Percentiles rank a stretch among this genome's conserved stretches.
These are phyloP conservation scores for Cephus spinipes DNA, from an alignment of 2,888 invertebrate species.

Conservation along the genomic window DNA sequence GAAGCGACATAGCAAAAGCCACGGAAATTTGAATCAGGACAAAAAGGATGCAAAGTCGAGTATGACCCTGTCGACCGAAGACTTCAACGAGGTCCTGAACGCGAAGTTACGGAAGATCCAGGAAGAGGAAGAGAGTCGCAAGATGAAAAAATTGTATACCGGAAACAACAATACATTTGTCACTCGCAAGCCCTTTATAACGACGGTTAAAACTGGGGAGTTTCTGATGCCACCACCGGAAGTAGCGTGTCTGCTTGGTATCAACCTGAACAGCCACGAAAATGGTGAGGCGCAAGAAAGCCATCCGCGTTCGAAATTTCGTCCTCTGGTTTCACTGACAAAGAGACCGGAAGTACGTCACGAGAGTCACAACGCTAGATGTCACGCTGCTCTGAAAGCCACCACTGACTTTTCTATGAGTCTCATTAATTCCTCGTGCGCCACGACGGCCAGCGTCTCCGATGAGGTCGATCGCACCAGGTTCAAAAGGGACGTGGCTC, in stretches of 20 bases:
- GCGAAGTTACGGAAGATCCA: constrained; percentile 78
- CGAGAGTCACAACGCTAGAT: constrained; percentile 56
- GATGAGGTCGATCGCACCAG: constrained; percentile 35
- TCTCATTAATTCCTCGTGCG: constrained; percentile 39
- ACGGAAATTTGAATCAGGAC: constrained; percentile 63
- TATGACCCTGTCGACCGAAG: constrained; percentile 65
- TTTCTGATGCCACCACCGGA: constrained; percentile 84
- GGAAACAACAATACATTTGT: constrained; percentile 30
- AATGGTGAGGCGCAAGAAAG: constrained; percentile 52
- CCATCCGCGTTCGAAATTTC: constrained; percentile 45
- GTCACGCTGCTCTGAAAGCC: constrained; percentile 56
- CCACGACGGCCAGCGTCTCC: constrained; percentile 29
- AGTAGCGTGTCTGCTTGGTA: constrained; percentile 74
- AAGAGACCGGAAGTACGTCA: constrained; percentile 59
- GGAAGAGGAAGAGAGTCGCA: constrained; percentile 68
- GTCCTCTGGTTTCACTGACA: constrained; percentile 48
- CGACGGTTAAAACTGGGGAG: constrained; percentile 83
- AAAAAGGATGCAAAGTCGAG: constrained; percentile 53
- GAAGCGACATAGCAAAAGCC: constrained; percentile 65
- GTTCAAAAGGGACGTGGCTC: constrained; percentile 28
- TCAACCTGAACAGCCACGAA: constrained; percentile 66
- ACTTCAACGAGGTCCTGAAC: constrained; percentile 79
- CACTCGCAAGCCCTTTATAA: constrained; percentile 75
- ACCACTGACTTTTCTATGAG: constrained; percentile 57
- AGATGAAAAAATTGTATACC: constrained; percentile 24